A percentile compares a stretch with the other conserved stretches of the same genome.
These are phyloP conservation scores for Hycleus cichorii DNA, from an alignment of 1,140 invertebrate genomes.

Conservation along the genomic window DNA sequence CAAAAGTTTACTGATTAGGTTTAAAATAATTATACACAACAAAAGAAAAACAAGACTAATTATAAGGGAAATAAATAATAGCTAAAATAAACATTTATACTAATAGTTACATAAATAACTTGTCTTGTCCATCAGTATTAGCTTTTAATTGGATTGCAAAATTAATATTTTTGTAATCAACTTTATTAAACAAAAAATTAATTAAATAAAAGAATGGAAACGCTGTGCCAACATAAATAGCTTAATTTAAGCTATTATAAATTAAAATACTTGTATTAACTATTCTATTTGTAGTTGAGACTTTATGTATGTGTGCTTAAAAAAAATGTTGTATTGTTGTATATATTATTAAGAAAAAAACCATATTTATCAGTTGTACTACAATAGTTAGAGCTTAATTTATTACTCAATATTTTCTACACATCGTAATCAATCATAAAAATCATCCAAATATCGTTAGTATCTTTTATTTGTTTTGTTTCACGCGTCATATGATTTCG, in stretches of 20 bases:
- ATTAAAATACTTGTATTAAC: conserved; percentile 5
- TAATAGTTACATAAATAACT: conserved; percentile 22
- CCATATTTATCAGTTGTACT: not conserved
- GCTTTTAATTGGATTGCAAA: conserved; percentile 25
- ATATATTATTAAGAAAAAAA: conserved; percentile 12
- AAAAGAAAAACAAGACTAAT: not conserved
- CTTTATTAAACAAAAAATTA: conserved; percentile 8
- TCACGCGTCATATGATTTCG: conserved; percentile 44
- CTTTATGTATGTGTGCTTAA: conserved; percentile 17
- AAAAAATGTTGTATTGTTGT: conserved; percentile 14
- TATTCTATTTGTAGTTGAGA: conserved; percentile 11
- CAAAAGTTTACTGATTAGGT: conserved; percentile 13
- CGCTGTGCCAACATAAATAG: conserved; percentile 22
- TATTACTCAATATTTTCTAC: not conserved
- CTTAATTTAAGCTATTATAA: conserved; percentile 9
- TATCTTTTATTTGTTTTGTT: conserved; percentile 36
- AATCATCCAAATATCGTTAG: conserved; percentile 10
- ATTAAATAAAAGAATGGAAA: conserved; percentile 2
- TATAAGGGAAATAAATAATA: not conserved
- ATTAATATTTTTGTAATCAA: conserved; percentile 26
- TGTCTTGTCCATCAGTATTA: conserved; percentile 30
- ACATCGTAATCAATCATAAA: not conserved
- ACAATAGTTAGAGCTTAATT: not conserved
- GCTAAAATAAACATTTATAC: conserved; percentile 15
- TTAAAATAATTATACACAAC: conserved; percentile 9